Conservation (phyloP, 1,140 invertebrate species). For the Caenorhabditis latens region DNA sequence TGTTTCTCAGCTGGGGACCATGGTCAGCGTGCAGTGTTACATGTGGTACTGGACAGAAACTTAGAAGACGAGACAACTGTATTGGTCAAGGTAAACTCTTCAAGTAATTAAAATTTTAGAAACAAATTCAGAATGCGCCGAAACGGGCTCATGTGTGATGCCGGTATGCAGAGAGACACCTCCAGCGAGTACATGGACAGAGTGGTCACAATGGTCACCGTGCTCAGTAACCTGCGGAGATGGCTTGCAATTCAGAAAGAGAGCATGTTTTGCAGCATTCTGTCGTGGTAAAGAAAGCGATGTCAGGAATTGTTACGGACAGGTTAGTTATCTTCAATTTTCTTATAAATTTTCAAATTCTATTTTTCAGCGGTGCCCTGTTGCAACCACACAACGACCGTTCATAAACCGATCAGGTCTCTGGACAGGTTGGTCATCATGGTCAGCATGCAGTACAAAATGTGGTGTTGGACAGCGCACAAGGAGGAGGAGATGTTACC, state of each 20-base stretch:
- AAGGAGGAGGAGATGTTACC: conserved; percentile 36
- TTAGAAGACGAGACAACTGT: conserved; percentile 55
- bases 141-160: conserved; percentile 47
- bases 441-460: conserved; percentile 32
- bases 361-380: neutral
- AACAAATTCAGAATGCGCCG: conserved; percentile 50
- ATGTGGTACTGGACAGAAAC: conserved; percentile 48
- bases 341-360: too few relatives aligned
- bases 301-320: conserved; percentile 36
- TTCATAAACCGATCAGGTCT: neutral
- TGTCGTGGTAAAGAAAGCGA: conserved; percentile 38
- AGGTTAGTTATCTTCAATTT: too few relatives aligned
- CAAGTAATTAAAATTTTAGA: neutral
- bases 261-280: conserved; percentile 52
- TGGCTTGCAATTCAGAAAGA: neutral
- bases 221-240: conserved; percentile 61
- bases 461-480: conserved; percentile 27
- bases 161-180: conserved; percentile 9
- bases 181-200: conserved; percentile 47
- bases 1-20: conserved; percentile 49
- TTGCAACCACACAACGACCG: neutral
- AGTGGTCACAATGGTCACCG: conserved; percentile 62
- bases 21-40: conserved; percentile 64
- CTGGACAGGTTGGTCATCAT: conserved; percentile 19
- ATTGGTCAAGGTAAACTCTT: conserved; percentile 10